Base-by-base conservation (phyloP, 2,113 vertebrate genomes). In the Oncorhynchus nerka region DNA sequence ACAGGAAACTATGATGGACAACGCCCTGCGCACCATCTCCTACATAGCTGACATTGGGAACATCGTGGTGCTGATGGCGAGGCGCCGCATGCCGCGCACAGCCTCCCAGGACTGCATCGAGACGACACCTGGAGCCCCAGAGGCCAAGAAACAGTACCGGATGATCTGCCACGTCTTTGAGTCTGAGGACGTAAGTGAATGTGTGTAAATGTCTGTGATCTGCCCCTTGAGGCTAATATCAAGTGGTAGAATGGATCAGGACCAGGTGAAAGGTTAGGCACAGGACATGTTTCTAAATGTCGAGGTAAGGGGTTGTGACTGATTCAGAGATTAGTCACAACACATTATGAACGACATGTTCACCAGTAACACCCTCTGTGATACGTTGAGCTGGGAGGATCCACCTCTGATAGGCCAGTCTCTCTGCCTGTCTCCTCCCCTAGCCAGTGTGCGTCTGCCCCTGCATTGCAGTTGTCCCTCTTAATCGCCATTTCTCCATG, bases 151-250 rank as follows among this genome's bases (percentile, higher is more conserved):
- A 81, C 98, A 99, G 89, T 99, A 99, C 89, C 99, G 99, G 92
- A 99, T 99, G 98, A 96, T 99, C 78, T 99, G 98, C 89, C 98
- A 99, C 0, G 98, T 99, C 85, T 99, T 99, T 20, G 98, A 99
- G 82, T 99, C 98, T 0, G 98, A 99, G 87, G 98, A 99, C 48
- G 98, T 99, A 90, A 97, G 97, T 96, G 68, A 62, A 75, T 20
- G 13, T 19, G 70, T 19, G 19, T 67, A 16, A 4, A 70, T 11
- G 39, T 45, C 39, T 45, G 39, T 70, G 59, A 62, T n/a, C 59
- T 2, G 9, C 9, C 39, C 39, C 16, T 76, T 61, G 13, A 55
- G 19, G 75, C 74, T 3, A 19, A 62, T 4, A 12, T 39, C 26
- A 22, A 71, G 64, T 62, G 59, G 62, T 61, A n/a, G n/a, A 19